Conservation (phyloP, 2,113 vertebrate species). For the Poicephalus meyeri region DNA sequence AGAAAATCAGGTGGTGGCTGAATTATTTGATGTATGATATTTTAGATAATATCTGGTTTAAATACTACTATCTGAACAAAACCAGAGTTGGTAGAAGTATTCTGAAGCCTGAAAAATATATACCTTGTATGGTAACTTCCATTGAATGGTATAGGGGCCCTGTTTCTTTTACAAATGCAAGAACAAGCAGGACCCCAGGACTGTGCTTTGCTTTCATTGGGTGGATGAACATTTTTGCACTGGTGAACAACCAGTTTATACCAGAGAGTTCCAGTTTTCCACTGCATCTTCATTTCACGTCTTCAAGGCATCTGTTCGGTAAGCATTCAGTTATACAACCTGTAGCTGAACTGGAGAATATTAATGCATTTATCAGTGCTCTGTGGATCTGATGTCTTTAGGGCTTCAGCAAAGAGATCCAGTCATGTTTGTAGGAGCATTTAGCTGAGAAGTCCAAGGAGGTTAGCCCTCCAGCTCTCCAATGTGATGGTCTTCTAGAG, state of each 20-base stretch:
- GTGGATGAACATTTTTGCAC: background rate
- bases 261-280: background rate
- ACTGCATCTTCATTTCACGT: background rate
- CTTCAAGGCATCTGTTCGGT: background rate
- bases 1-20: background rate
- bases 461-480: background rate
- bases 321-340: background rate
- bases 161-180: background rate
- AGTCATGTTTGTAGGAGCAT: background rate
- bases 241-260: background rate
- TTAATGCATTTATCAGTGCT: background rate
- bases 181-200: background rate
- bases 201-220: background rate
- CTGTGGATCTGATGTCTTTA: background rate
- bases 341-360: background rate
- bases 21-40: background rate
- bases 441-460: background rate
- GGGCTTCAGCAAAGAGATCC: background rate
- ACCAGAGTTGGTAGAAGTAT: background rate
- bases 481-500: rapidly evolving
- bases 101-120: background rate
- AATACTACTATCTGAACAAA: background rate
- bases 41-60: background rate
- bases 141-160: background rate
- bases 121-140: background rate